Conservation (phyloP, 2,888 invertebrate genomes). For the Limenitis camilla region DNA sequence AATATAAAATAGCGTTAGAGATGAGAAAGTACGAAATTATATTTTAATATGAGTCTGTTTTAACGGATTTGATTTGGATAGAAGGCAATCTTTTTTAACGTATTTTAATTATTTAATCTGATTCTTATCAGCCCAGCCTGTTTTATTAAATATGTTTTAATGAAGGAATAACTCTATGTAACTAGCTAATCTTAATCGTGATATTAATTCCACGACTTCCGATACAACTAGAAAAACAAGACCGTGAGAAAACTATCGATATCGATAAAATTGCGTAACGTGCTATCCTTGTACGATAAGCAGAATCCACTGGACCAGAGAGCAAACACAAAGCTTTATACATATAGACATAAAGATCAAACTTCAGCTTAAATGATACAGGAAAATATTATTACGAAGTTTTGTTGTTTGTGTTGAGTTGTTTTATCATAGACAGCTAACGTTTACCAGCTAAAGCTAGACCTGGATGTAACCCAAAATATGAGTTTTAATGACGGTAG, state of each 20-base stretch:
- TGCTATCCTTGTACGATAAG: conserved; percentile 21
- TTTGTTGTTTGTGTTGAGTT: neutral
- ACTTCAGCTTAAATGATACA: neutral
- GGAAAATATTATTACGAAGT: conserved; percentile 6
- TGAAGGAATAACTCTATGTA: too few species aligned
- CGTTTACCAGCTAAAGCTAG: neutral
- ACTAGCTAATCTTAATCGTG: too few species aligned
- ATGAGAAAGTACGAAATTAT: too few species aligned
- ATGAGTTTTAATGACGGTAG: too few species aligned
- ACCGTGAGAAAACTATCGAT: conserved; percentile 23
- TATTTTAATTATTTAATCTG: too few species aligned
- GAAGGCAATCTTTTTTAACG: too few species aligned
- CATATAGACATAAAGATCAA: neutral
- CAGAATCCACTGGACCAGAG: conserved; percentile 15
- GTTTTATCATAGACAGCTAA: neutral
- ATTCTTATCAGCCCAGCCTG: too few species aligned
- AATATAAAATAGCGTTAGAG: too few species aligned
- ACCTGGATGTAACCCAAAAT: too few species aligned
- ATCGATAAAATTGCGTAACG: conserved; percentile 21
- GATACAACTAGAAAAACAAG: conserved; percentile 11
- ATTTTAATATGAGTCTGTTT: too few species aligned
- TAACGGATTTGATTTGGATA: too few species aligned
- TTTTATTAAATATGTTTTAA: too few species aligned
- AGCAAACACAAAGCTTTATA: neutral
- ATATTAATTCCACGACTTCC: conserved; percentile 2